Base-by-base conservation (phyloP, 2,113 vertebrate genomes). In the Megalops atlanticus region DNA sequence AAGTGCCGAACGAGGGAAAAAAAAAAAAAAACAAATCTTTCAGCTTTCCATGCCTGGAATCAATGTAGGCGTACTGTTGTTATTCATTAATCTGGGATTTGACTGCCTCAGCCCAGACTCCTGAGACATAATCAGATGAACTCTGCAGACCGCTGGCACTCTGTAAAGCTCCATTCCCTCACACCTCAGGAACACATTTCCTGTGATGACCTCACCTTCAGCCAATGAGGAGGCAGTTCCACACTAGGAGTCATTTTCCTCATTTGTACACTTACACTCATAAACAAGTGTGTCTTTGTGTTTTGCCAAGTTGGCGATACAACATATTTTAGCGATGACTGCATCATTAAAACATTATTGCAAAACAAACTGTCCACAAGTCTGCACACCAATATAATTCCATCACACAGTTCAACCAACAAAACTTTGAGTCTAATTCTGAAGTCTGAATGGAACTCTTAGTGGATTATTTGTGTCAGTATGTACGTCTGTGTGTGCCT, bases 121-220 rank as follows among this genome's bases (percentile, higher is more conserved):
- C 83, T 81, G 84, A 89, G 79, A 31, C n/a, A 18, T 15, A 5
- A 87, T n/a, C 86, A 90, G 86, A 83, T 68, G 7, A 31, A 27
- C 21, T 74, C 81, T 83, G 80, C 75, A 80, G 79, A 78, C 75
- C 87, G 81, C 80, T 80, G 54, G 47, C 78, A 78, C 84, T 86
- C 83, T 85, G 78, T 84, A 76, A 78, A 68, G 54, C 80, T 86
- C 78, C 81, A 81, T 86, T 76, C 27, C 52, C 70, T 77, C 83
- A 80, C 83, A 87, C 84, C 81, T 85, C 82, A 84, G 69, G 2
- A 54, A 35, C 49, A 49, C 27, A 38, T 83, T 89, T 89, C 86
- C 82, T 87, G 78, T 36, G 0, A 72, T 90, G 86, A 92, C 84
- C 88, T 91, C 88, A 89, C 75, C 84, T 33, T 24, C 77, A 68